A percentile compares a stretch with the other conserved stretches of the same genome.
Conservation (phyloP, 2,113 vertebrate species). For the Hydrolagus affinis region DNA sequence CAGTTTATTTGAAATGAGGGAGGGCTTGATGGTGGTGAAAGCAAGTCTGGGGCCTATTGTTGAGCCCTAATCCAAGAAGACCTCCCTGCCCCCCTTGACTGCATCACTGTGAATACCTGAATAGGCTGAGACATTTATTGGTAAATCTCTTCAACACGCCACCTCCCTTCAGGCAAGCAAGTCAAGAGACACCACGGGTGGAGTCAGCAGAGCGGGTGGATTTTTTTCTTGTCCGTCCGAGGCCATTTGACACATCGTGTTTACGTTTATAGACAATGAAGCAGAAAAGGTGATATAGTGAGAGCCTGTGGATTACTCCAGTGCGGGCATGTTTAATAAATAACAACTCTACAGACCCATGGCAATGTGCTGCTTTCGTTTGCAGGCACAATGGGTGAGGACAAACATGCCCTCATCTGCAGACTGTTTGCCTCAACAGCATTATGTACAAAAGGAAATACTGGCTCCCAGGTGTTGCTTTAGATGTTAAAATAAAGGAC, state of each 20-base stretch:
- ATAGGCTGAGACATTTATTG: not conserved
- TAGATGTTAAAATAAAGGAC: constrained; percentile 26
- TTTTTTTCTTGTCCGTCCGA: constrained; percentile 1
- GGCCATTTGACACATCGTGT: constrained; percentile 19
- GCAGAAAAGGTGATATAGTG: constrained; percentile 22
- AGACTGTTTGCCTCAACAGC: constrained; percentile 37
- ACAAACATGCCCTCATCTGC: constrained; percentile 52
- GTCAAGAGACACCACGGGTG: constrained; percentile 10
- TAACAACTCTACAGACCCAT: constrained; percentile 46
- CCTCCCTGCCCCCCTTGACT: not conserved
- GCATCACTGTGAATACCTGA: not conserved
- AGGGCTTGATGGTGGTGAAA: not conserved
- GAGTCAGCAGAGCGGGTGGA: constrained; percentile 12
- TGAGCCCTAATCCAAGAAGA: not conserved
- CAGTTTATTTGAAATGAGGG: not conserved
- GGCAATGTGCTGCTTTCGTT: constrained; percentile 55
- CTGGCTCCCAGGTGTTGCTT: constrained; percentile 34
- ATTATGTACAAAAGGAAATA: constrained; percentile 31
- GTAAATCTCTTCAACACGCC: not conserved
- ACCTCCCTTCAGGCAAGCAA: not conserved
- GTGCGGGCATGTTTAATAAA: constrained; percentile 55
- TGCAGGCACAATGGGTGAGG: constrained; percentile 52
- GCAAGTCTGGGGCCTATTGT: constrained; percentile 12
- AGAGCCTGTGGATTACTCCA: constrained; percentile 31
- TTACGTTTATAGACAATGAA: constrained; percentile 29